Base-by-base conservation (phyloP, 1,140 invertebrate genomes). In the Drosophila teissieri region DNA sequence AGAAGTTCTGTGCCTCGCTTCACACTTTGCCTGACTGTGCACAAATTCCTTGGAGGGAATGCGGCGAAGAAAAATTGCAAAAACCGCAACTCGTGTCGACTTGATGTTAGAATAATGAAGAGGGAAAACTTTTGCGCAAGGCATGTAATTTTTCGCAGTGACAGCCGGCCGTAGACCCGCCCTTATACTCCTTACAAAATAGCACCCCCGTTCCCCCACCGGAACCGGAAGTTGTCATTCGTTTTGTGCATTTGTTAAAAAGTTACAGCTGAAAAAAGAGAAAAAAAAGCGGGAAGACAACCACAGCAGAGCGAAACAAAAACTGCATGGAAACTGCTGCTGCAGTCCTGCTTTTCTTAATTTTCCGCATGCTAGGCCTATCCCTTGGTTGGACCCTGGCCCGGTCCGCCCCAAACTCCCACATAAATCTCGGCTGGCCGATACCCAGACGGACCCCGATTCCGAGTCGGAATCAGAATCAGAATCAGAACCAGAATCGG, bases 61-160 rank as follows among this genome's bases (percentile, higher is more conserved):
- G 52, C 19, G 40, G 49, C 48, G 44, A 86, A 90, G 86, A 90
- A 90, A 90, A 90, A 90, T 90, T 74, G 86, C 75, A 90, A 82
- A 79, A 90, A 77, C 86, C 86, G 86, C 86, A 90, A 82, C 80
- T 90, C 84, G 81, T 86, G 86, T 90, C 81, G 81, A 90, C 84
- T 90, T 90, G 86, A 90, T 90, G 86, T 90, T 90, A 85, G 86
- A 90, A 90, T 90, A 90, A 90, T 90, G 86, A 90, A 90, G 86
- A 90, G 86, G 79, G 81, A 90, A 90, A 90, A 90, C 86, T 90
- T 90, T 90, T 90, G 67, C 86, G 81, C 79, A 90, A 89, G 86
- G 86, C 86, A 90, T 90, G 86, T 90, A 90, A 90, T 90, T 90
- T 90, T 90, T 90, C 78, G 84, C 78, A 75, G 84, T 89, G 84